A percentile compares a stretch with the other conserved stretches of the same genome.
Evolutionary conservation across 2,797 vertebrate species (phyloP).

Genomic region (Phaenicophaeus curvirostris): DNA sequence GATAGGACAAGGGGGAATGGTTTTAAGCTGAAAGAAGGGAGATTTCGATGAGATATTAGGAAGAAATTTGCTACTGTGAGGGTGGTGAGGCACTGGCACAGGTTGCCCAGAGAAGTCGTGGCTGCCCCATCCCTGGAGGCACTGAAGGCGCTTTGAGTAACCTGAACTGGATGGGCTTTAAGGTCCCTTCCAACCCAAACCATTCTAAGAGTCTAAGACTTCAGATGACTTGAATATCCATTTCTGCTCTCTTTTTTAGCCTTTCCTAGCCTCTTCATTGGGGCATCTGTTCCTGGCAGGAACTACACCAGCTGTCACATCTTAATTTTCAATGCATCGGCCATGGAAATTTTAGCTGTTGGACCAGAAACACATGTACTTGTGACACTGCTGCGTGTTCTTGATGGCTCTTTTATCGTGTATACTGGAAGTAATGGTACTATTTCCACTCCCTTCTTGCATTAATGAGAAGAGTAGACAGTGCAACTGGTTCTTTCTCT

Average conservation of each 20-base stretch:
- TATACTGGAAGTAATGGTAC: background rate
- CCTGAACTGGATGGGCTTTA: too few relatives aligned
- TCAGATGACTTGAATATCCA: background rate
- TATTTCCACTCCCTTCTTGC: background rate
- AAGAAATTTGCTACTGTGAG: too few relatives aligned
- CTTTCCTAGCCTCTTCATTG: background rate
- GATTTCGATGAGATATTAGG: too few relatives aligned
- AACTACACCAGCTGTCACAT: background rate
- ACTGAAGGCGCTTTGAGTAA: too few relatives aligned
- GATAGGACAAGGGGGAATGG: too few relatives aligned
- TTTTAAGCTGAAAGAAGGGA: too few relatives aligned
- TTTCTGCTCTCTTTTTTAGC: background rate
- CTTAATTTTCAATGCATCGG: background rate
- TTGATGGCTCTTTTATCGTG: background rate
- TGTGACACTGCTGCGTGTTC: background rate
- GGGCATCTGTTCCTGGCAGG: background rate
- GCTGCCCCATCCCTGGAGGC: too few relatives aligned
- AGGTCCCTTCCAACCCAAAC: too few relatives aligned
- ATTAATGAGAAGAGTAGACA: background rate
- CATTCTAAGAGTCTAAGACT: background rate
- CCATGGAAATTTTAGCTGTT: background rate
- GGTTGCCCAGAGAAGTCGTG: too few relatives aligned
- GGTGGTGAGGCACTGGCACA: too few relatives aligned
- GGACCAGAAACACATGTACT: background rate
- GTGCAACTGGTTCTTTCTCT: background rate